Evolutionary conservation across 2,797 vertebrate species (phyloP).

Genomic region (Lepilemur ruficaudatus): DNA sequence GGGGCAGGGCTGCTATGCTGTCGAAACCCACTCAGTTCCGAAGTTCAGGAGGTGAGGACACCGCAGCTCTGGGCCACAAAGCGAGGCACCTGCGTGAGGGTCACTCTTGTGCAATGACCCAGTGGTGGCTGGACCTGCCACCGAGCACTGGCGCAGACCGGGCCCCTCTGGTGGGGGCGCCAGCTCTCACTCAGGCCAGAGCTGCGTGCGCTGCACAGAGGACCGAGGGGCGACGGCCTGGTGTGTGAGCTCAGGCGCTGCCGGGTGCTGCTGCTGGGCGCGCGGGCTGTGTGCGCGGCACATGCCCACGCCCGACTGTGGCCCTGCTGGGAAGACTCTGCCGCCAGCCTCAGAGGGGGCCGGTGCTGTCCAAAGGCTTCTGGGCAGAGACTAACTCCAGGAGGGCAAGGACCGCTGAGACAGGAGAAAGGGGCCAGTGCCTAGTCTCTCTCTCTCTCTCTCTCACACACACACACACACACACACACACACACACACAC

Average conservation of each 20-base stretch:
- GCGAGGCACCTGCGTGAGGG: accelerated
- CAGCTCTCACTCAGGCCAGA: not conserved
- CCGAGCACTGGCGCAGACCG: accelerated
- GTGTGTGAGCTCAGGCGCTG: not conserved
- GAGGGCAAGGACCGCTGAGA: not conserved
- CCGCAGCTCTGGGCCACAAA: not conserved
- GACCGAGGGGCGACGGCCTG: not conserved
- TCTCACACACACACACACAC: too few relatives aligned
- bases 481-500: not conserved
- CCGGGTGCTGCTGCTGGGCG: not conserved
- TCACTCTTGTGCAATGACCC: not conserved
- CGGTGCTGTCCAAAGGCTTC: not conserved
- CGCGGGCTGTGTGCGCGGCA: accelerated
- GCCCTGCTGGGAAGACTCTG: not conserved
- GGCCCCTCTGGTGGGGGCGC: not conserved
- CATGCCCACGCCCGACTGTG: not conserved
- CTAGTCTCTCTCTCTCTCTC: not conserved
- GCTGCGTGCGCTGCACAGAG: not conserved
- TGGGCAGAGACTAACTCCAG: not conserved
- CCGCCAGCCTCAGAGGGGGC: not conserved
- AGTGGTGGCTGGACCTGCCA: not conserved
- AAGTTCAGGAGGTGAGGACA: not conserved
- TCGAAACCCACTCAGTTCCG: not conserved
- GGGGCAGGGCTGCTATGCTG: too few relatives aligned
- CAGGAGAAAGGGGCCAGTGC: not conserved